Evolutionary conservation across 2,113 vertebrate species (phyloP).

Genomic region (Saccopteryx bilineata): DNA sequence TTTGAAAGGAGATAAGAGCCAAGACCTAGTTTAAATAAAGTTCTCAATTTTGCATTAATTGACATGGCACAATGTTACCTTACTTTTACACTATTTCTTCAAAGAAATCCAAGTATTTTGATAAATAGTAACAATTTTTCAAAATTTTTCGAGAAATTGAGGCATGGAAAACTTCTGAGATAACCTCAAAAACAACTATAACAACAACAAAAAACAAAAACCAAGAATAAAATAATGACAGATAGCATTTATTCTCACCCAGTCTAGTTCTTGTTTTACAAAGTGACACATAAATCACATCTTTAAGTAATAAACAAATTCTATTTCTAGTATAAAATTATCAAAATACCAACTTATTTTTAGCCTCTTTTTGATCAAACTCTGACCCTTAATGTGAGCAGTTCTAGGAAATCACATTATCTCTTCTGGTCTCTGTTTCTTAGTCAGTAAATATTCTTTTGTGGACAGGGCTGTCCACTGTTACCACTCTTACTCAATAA

Average conservation of each 20-base stretch:
- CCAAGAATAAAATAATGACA: not conserved
- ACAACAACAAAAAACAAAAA: not conserved
- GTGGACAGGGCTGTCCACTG: no score
- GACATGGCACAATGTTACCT: not conserved
- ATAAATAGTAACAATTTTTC: not conserved
- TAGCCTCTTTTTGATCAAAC: not conserved
- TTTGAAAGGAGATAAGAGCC: not conserved
- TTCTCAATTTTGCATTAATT: not conserved
- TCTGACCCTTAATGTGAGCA: not conserved
- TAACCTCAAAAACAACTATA: not conserved
- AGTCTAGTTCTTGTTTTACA: not conserved
- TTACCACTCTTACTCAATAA: no score
- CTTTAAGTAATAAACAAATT: not conserved
- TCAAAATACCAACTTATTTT: slow-evolving; percentile 30
- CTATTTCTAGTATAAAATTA: not conserved
- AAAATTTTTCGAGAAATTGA: not conserved
- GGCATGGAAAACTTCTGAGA: not conserved
- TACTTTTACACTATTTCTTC: not conserved
- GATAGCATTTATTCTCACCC: not conserved
- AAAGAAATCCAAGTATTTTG: not conserved
- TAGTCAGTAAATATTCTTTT: not conserved
- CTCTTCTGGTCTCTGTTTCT: not conserved
- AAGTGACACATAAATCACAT: not conserved
- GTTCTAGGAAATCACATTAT: not conserved
- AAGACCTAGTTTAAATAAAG: not conserved